Conservation (phyloP, 2,113 vertebrate genomes). For the rat (Rattus norvegicus) region DNA sequence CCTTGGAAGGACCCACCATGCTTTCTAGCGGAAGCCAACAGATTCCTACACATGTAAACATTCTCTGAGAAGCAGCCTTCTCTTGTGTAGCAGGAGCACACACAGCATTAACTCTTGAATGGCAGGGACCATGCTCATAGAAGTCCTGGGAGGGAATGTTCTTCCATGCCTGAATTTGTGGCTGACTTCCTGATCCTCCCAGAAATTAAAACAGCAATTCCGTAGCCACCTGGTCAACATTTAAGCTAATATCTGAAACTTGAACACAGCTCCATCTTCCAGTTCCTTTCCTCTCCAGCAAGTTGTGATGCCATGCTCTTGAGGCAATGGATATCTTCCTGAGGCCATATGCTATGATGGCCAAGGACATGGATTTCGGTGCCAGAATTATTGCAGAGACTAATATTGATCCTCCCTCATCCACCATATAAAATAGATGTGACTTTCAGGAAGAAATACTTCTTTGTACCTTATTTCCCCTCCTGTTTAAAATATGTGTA, state of each 20-base stretch:
- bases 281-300: not conserved
- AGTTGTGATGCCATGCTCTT: not conserved
- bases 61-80: not conserved
- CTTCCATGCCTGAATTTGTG: not conserved
- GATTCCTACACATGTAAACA: not conserved
- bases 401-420: not conserved
- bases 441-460: not conserved
- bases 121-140: not conserved
- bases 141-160: not conserved
- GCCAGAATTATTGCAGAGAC: not conserved
- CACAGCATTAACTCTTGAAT: too few species aligned
- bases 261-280: not conserved
- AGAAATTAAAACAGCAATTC: not conserved
- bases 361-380: not conserved
- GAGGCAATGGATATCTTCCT: not conserved
- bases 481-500: not conserved
- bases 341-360: not conserved
- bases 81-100: not conserved
- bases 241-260: not conserved
- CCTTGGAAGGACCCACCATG: not conserved
- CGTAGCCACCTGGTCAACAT: not conserved
- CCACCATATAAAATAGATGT: not conserved
- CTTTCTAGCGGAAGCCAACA: not conserved
- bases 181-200: not conserved
- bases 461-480: not conserved